phyloP scores from a whole-genome alignment of 1,140 invertebrate species.

The Drosophila micromelanica region DNA sequence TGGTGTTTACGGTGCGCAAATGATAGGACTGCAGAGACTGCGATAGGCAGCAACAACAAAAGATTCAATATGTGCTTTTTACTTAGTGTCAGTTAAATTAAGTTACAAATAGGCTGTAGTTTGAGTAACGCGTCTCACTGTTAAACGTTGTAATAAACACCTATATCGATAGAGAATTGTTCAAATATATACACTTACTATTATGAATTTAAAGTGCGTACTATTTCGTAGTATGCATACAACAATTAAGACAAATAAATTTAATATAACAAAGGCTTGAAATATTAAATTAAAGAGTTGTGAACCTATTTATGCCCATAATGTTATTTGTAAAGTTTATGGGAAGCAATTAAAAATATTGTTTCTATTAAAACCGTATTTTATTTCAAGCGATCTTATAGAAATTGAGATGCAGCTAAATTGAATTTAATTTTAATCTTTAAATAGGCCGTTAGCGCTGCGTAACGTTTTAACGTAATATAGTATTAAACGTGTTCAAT shows the following conservation, averaged over 20 bases:
- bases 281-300: slow-evolving; percentile 18
- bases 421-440: background rate
- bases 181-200: slow-evolving; percentile 35
- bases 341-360: too few relatives aligned
- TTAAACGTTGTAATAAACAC: slow-evolving; percentile 27
- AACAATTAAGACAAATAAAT: slow-evolving; percentile 49
- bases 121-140: slow-evolving; percentile 29
- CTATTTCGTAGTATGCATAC: slow-evolving; percentile 36
- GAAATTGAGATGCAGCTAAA: too few relatives aligned
- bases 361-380: background rate
- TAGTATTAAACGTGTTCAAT: slow-evolving; percentile 2
- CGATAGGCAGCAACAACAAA: slow-evolving; percentile 4
- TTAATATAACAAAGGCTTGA: slow-evolving; percentile 48
- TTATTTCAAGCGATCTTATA: background rate
- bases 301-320: background rate
- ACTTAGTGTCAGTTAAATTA: slow-evolving; percentile 58
- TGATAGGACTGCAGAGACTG: slow-evolving; percentile 56
- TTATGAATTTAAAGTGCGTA: slow-evolving; percentile 49
- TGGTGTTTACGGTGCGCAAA: slow-evolving; percentile 83
- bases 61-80: slow-evolving; percentile 57
- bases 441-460: background rate
- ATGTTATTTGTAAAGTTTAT: background rate
- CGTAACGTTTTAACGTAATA: background rate
- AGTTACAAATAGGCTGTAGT: slow-evolving; percentile 46
- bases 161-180: slow-evolving; percentile 43